Percentiles rank a stretch among this genome's conserved stretches.
phyloP scores from a whole-genome alignment of 2,113 vertebrate genomes.

The Malurus alboscapulatus region DNA sequence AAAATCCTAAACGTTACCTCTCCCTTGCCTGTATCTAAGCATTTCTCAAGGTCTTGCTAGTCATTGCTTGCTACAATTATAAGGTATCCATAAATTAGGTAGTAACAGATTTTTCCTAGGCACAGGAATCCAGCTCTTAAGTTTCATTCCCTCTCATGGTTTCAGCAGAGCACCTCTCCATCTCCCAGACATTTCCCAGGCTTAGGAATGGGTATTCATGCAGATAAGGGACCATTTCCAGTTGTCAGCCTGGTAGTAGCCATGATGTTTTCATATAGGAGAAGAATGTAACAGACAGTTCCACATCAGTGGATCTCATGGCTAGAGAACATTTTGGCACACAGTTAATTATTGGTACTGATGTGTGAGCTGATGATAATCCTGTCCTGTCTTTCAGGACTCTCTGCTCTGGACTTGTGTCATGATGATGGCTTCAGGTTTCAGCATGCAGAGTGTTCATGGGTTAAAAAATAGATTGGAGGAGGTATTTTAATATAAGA shows the following conservation, averaged over 20 bases:
- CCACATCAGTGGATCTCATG: background rate
- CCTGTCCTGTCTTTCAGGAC: background rate
- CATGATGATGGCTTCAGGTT: background rate
- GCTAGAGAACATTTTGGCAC: background rate
- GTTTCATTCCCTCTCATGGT: background rate
- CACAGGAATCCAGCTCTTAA: background rate
- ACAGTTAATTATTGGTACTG: background rate
- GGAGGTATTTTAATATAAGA: background rate
- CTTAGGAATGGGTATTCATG: background rate
- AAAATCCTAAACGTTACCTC: background rate
- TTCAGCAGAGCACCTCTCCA: background rate
- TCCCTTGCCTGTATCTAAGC: background rate
- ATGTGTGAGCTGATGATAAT: background rate
- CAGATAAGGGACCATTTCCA: background rate
- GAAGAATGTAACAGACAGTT: background rate
- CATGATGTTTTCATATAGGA: background rate
- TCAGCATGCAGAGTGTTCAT: background rate
- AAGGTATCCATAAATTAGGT: background rate
- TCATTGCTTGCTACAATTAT: background rate
- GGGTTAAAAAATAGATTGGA: background rate
- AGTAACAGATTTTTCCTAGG: background rate
- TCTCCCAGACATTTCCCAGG: background rate
- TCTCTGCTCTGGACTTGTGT: background rate
- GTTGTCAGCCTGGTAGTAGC: background rate
- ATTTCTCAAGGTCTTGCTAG: background rate